Evolutionary conservation across 1,140 invertebrate genomes (phyloP).

Genomic region (Drosophila subobscura): DNA sequence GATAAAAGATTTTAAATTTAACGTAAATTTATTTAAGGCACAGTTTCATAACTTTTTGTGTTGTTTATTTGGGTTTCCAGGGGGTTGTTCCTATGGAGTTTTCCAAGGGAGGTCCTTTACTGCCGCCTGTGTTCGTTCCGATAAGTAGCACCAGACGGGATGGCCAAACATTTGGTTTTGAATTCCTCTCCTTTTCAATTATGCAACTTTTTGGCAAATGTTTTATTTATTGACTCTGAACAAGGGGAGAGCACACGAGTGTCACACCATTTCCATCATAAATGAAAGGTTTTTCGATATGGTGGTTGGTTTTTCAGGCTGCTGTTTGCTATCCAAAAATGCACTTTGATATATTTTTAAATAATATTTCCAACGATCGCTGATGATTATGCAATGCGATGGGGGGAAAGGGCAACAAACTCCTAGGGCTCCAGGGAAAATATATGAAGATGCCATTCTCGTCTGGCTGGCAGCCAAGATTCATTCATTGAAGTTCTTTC

Average conservation of each 20-base stretch:
- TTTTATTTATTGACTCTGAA: conserved; percentile 77
- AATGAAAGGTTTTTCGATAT: conserved; percentile 61
- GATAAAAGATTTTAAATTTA: too few species aligned
- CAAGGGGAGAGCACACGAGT: background rate
- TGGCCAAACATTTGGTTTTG: conserved; percentile 10
- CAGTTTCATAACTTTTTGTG: too few species aligned
- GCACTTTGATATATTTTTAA: conserved; percentile 61
- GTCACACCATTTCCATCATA: conserved; percentile 51
- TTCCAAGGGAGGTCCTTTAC: conserved; percentile 21
- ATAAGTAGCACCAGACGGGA: conserved; percentile 52
- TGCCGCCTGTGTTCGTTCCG: conserved; percentile 21
- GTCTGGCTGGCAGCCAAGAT: conserved; percentile 45
- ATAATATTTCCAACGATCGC: conserved; percentile 35
- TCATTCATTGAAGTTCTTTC: conserved; percentile 12
- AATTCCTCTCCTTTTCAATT: conserved; percentile 63
- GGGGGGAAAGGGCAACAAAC: conserved; percentile 49
- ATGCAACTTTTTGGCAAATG: conserved; percentile 76
- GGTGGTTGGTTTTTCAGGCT: conserved; percentile 63
- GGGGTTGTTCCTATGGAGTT: conserved; percentile 24
- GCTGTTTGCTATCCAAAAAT: conserved; percentile 46
- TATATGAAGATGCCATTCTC: conserved; percentile 31
- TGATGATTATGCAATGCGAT: conserved; percentile 60
- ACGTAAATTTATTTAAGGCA: too few species aligned
- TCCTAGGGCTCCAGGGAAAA: conserved; percentile 43
- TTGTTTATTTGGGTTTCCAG: conserved; percentile 8